These are phyloP conservation scores for Zophobas atratus DNA, from an alignment of 1,140 invertebrate genomes.

Conservation along the genomic window DNA sequence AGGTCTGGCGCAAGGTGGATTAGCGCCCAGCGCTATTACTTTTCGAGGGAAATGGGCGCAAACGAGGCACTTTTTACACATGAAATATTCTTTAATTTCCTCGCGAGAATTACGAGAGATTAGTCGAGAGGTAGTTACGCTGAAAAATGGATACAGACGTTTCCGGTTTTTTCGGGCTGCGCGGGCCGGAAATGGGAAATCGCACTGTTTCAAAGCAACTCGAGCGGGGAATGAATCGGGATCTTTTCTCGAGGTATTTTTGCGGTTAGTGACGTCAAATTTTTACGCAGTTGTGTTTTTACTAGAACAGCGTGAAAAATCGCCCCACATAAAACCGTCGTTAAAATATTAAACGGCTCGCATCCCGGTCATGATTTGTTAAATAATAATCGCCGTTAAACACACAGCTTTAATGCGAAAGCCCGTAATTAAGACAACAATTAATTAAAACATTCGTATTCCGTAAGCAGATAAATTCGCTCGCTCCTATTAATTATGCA, in stretches of 20 bases:
- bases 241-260: no score
- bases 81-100: conserved; percentile 60
- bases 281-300: no score
- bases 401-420: conserved; percentile 17
- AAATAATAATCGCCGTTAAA: conserved; percentile 10
- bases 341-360: conserved; percentile 20
- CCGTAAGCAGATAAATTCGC: conserved; percentile 46
- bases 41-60: conserved; percentile 50
- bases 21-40: conserved; percentile 46
- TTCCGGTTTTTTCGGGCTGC: conserved; percentile 12
- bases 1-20: conserved; percentile 48
- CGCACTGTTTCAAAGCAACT: conserved; percentile 7
- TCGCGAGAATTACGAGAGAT: conserved; percentile 53
- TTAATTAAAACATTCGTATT: conserved; percentile 47
- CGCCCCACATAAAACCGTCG: neutral
- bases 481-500: conserved; percentile 30
- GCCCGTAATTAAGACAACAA: conserved; percentile 36
- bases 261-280: no score
- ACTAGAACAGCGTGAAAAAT: no score
- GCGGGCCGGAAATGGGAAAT: conserved; percentile 25
- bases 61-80: conserved; percentile 36
- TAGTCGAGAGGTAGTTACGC: conserved; percentile 39
- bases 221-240: conserved; percentile 8
- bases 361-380: conserved; percentile 29
- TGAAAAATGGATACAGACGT: conserved; percentile 39